phyloP scores from a whole-genome alignment of 1,140 invertebrate species.

The Leptopilina boulardi region DNA sequence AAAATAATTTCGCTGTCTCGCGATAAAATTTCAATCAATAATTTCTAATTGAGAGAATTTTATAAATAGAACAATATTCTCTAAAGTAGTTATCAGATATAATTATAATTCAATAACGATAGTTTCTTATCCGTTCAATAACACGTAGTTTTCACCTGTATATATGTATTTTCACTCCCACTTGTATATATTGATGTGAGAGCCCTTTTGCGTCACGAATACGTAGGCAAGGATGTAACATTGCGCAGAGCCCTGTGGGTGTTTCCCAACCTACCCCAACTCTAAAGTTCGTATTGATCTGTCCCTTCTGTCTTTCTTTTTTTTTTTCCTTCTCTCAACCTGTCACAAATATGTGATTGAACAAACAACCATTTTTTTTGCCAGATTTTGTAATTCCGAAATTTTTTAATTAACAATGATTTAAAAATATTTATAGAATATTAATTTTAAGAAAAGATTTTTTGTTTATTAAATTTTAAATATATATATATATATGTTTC shows the following conservation, averaged over 20 bases:
- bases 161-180: too few species aligned
- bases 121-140: conserved; percentile 5
- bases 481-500: too few species aligned
- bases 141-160: neutral
- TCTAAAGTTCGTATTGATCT: conserved; percentile 48
- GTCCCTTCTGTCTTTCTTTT: conserved; percentile 16
- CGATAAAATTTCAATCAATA: too few species aligned
- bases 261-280: conserved; percentile 49
- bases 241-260: conserved; percentile 34
- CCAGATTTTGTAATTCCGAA: too few species aligned
- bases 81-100: neutral
- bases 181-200: neutral
- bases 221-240: conserved; percentile 4
- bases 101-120: conserved; percentile 14
- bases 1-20: too few species aligned
- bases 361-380: too few species aligned
- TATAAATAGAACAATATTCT: too few species aligned
- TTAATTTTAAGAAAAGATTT: too few species aligned
- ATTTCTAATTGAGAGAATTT: too few species aligned
- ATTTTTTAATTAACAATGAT: too few species aligned
- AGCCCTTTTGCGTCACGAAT: conserved; percentile 16
- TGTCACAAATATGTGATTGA: neutral
- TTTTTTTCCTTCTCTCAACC: neutral
- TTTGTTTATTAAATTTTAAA: too few species aligned
- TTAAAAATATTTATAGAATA: too few species aligned